phyloP scores from a whole-genome alignment of 2,888 invertebrate species.

The Xestobium rufovillosum region DNA sequence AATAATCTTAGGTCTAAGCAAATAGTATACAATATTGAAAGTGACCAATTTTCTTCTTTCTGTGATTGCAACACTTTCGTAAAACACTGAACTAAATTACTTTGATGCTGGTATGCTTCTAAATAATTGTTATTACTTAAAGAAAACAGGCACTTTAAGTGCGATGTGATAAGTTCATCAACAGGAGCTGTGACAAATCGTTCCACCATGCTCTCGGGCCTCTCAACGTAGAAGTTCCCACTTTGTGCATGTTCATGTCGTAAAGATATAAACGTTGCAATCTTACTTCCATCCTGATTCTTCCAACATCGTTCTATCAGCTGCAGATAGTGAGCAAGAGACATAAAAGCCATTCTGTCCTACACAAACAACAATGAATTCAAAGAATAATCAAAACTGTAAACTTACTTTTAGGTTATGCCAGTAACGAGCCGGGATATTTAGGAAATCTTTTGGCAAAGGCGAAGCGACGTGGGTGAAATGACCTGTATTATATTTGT shows the following conservation, averaged over 20 bases:
- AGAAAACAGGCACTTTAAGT: slow-evolving; percentile 60
- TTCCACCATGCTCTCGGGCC: slow-evolving; percentile 63
- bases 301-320: slow-evolving; percentile 54
- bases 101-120: slow-evolving; percentile 73
- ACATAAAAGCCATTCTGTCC: slow-evolving; percentile 36
- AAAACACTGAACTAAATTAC: slow-evolving; percentile 66
- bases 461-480: no score
- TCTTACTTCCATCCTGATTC: slow-evolving; percentile 52
- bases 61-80: slow-evolving; percentile 76
- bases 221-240: slow-evolving; percentile 59
- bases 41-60: slow-evolving; percentile 94
- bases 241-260: slow-evolving; percentile 67
- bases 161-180: slow-evolving; percentile 67
- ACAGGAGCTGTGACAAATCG: slow-evolving; percentile 63
- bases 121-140: slow-evolving; percentile 47
- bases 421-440: not conserved
- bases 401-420: not conserved
- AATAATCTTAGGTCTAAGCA: slow-evolving; percentile 84
- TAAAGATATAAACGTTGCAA: slow-evolving; percentile 56
- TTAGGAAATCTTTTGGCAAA: not conserved
- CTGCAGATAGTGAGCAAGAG: slow-evolving; percentile 41
- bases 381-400: not conserved
- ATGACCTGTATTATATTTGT: no score
- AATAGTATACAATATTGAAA: slow-evolving; percentile 87
- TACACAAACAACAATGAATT: slow-evolving; percentile 34